Conservation (phyloP, 1,140 invertebrate species). For the Macrotrachela quadricornifera region DNA sequence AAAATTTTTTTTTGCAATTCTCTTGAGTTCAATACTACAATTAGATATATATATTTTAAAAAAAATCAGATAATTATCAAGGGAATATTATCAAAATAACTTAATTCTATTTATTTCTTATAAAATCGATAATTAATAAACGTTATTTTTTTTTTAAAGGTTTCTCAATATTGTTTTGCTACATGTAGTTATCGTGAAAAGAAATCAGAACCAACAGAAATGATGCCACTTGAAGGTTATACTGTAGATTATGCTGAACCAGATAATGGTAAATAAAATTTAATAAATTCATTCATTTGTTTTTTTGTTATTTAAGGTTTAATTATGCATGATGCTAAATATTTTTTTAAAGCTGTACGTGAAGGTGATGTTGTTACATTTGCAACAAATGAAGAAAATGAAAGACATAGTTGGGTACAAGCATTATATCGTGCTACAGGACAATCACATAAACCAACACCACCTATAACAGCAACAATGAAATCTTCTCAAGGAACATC, state of each 20-base stretch:
- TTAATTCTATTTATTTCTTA: no score
- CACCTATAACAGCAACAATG: slow-evolving; percentile 42
- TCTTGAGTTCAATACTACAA: no score
- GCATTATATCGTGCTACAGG: slow-evolving; percentile 94
- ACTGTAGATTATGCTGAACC: slow-evolving; percentile 97
- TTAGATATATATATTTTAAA: no score
- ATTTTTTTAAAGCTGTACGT: slow-evolving; percentile 90
- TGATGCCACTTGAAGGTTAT: slow-evolving; percentile 96
- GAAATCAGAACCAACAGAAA: slow-evolving; percentile 93
- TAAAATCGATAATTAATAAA: no score
- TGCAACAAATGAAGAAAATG: slow-evolving; percentile 91
- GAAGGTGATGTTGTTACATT: slow-evolving; percentile 90
- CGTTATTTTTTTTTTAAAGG: no score
- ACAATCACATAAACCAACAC: slow-evolving; percentile 90
- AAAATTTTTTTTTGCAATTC: no score
- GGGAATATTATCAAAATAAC: no score
- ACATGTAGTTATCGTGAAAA: slow-evolving; percentile 99
- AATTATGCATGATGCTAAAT: slow-evolving; percentile 47
- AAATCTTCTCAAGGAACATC: no score
- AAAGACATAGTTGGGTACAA: slow-evolving; percentile 84
- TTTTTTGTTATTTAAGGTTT: neutral
- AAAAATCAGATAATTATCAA: no score
- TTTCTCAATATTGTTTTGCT: slow-evolving; percentile 94
- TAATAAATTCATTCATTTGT: no score
- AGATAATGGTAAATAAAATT: slow-evolving; percentile 19